These are phyloP conservation scores for Gisinianus flammeolus DNA, from an alignment of 2,888 invertebrate species.

Conservation along the genomic window DNA sequence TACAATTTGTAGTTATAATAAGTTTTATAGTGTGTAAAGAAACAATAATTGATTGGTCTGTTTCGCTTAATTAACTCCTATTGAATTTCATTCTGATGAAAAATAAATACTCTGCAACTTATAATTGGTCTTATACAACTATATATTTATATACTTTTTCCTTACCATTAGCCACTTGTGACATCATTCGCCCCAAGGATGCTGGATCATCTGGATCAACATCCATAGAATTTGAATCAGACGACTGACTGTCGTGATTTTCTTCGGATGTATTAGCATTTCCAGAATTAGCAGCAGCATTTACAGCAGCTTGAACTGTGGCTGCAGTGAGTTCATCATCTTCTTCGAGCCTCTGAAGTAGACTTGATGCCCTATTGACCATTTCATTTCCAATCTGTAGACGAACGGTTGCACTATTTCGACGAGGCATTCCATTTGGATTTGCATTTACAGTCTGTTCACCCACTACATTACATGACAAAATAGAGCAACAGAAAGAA, in stretches of 20 bases:
- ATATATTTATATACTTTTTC: too few species aligned
- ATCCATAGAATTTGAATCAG: conserved; percentile 44
- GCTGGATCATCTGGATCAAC: conserved; percentile 46
- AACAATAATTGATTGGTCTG: too few species aligned
- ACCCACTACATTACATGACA: conserved; percentile 18
- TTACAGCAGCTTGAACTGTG: conserved; percentile 8
- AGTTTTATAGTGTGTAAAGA: too few species aligned
- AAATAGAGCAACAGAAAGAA: background rate
- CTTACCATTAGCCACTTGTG: conserved; percentile 54
- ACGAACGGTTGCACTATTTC: conserved; percentile 50
- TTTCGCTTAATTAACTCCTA: too few species aligned
- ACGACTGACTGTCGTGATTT: conserved; percentile 12
- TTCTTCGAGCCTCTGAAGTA: conserved; percentile 51
- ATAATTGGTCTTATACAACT: too few species aligned
- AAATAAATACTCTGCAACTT: too few species aligned
- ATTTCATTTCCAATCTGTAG: conserved; percentile 53
- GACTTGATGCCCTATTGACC: conserved; percentile 51
- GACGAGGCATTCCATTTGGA: conserved; percentile 1
- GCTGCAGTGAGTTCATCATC: conserved; percentile 46
- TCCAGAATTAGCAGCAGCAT: background rate
- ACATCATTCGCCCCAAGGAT: conserved; percentile 51
- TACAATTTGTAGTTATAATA: too few species aligned
- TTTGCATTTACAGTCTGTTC: conserved; percentile 23
- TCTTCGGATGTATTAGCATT: background rate
- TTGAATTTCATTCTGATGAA: too few species aligned